Percentiles rank a stretch among this genome's conserved stretches.
These are phyloP conservation scores for Acanthiza pusilla DNA, from an alignment of 2,797 vertebrate genomes.

Conservation along the genomic window DNA sequence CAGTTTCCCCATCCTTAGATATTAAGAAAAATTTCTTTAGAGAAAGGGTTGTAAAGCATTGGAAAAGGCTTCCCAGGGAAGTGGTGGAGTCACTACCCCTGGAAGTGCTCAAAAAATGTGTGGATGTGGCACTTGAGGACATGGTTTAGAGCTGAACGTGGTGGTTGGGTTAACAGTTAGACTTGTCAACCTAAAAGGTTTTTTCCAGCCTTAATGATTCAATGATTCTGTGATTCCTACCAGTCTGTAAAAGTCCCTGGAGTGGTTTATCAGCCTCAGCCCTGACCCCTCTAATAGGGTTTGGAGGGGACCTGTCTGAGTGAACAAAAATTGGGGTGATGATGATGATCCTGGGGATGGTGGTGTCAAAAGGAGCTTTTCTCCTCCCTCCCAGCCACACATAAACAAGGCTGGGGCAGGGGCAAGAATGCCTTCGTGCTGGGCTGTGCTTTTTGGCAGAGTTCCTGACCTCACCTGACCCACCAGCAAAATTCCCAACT, in stretches of 20 bases:
- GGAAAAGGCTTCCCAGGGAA: not conserved
- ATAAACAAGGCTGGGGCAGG: not conserved
- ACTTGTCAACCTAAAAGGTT: not conserved
- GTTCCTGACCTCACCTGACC: not conserved
- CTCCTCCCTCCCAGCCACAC: not conserved
- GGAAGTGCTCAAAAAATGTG: not conserved
- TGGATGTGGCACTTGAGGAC: not conserved
- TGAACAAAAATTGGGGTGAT: not conserved
- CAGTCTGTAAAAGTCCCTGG: not conserved
- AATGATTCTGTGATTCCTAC: not conserved
- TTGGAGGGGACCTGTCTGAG: not conserved
- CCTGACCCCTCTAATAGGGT: not conserved
- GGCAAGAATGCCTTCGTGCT: not conserved
- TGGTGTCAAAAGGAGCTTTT: not conserved
- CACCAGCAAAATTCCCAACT: not conserved
- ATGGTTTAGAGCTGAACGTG: accelerated
- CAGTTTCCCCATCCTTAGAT: not conserved
- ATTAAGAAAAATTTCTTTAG: not conserved
- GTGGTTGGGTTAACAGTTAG: not conserved
- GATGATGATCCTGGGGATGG: accelerated
- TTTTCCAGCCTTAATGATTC: not conserved
- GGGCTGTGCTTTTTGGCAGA: not conserved
- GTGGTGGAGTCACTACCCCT: not conserved
- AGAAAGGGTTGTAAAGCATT: not conserved
- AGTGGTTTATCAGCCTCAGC: not conserved